These are phyloP conservation scores for Sapayoa aenigma DNA, from an alignment of 2,113 vertebrate species.

Conservation along the genomic window DNA sequence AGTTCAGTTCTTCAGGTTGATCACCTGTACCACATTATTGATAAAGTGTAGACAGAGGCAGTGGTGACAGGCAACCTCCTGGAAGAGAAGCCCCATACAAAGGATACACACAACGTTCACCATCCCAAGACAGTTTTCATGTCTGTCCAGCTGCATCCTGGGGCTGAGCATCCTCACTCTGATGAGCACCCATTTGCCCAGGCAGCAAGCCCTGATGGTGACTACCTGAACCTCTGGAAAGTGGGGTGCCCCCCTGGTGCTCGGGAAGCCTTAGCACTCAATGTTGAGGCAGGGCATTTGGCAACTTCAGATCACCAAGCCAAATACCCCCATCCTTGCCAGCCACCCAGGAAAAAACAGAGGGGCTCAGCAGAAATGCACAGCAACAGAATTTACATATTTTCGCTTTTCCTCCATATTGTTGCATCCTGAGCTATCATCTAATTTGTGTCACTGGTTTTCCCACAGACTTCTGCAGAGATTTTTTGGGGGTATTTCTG, in stretches of 20 bases:
- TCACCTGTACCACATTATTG: neutral
- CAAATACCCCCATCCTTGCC: neutral
- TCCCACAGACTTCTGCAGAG: neutral
- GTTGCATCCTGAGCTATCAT: neutral
- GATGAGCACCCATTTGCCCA: neutral
- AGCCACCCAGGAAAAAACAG: neutral
- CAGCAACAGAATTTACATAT: neutral
- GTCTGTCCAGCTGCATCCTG: neutral
- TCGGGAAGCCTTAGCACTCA: neutral
- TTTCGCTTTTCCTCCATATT: neutral
- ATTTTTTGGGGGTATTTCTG: neutral
- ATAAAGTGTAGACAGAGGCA: neutral
- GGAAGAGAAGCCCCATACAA: neutral
- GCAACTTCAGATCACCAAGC: neutral
- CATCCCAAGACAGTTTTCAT: neutral
- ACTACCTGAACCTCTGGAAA: neutral
- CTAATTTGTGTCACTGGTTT: rapidly evolving
- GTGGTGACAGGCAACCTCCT: neutral
- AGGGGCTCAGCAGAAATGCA: neutral
- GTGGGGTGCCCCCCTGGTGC: neutral
- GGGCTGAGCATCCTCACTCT: neutral
- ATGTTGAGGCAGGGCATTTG: neutral
- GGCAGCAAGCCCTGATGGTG: neutral
- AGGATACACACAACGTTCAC: neutral
- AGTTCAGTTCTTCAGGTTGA: neutral